Evolutionary conservation across 2,113 vertebrate genomes (phyloP), one percentile per base, ranked within the genome.

Genomic region (Aviceda subcristata): DNA sequence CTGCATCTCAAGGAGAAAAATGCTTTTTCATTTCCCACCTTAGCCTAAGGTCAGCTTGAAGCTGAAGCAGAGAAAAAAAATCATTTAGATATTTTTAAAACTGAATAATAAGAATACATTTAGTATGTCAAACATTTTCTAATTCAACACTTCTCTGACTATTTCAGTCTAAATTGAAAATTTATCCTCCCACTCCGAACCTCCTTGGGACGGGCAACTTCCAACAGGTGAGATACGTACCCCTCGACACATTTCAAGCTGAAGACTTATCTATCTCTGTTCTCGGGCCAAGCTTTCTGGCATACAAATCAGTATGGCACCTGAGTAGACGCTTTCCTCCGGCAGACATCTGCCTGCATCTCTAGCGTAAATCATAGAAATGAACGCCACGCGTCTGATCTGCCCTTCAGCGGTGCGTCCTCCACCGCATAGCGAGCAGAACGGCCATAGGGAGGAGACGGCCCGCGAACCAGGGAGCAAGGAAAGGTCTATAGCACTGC

Each of bases 131-230:
- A 73, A 59, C 2, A 46, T 74, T 88, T 86, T 88, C 22, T 71
- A 71, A 55, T 84, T 88, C 32, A 71, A 75, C 14, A 26, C 8
- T 77, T 82, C 34, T 90, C 32, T 57, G 24, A 34, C 38, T 55
- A 53, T 9, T 77, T 92, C 59, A 74, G 17, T 63, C 10, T 78
- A 59, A 90, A 68, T 6, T 41, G 32, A 88, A 94, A 80, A 86
- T 74, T n/a, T 69, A 32, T 59, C 2, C 1, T 38, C 6, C 21
- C 19, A 4, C 30, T 20, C 9, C 0, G 0, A 87, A 74, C 7
- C 5, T 76, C 21, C 48, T 66, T 34, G 12, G 45, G 27, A 50
- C 57, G 24, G 15, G 27, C 22, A 66, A 66, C 3, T 41, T 69
- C 41, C 0, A 73, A 20, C 45, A 53, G 5, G 10, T 13, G 63